Evolutionary conservation across 2,888 invertebrate species (phyloP), one percentile per base, ranked within the genome.

Genomic region (Microplitis manilae): DNA sequence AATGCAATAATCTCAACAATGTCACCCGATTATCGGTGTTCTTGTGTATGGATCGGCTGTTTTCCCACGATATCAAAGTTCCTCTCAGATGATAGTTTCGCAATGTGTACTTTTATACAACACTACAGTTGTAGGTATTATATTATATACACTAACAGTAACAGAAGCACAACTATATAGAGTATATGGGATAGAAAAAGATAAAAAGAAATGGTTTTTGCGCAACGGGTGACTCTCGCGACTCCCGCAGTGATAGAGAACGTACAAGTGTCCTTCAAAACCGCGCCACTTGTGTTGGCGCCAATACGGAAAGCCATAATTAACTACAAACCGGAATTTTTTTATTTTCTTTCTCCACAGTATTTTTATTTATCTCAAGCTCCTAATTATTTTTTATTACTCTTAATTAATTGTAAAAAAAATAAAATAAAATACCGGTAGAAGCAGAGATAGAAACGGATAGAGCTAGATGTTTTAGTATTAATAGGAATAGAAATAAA

Each of bases 1-100:
- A 81, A 83, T 82, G 80, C 83, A 81, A 77, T 73, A 79, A 84
- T 84, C 76, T 77, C 77, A 39, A 83, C 82, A 81, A 83, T 84
- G 83, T 83, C 79, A 79, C 77, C 72, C 77, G 84, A 81, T 83
- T 84, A 82, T 81, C 81, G 79, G 72, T 76, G 17, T 76, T 78
- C 77, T 77, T 70, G 64, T 77, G 72, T 69, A 15, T 39, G n/a
- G 61, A 71, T 38, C 77, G 65, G 73, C 76, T 71, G 77, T 82
- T 82, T 85, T 85, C 85, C 83, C 85, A 85, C 85, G 84, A 73
- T 77, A 74, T 76, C 68, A 50, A 8, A 71, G 71, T 71, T 71
- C 71, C 71, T 71, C 71, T 61, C 80, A 79, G 74, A 50, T 77
- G 77, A 79, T 77, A 39, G n/a, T 71, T 71, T 71, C 61, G 71